Evolutionary conservation across 2,113 vertebrate species (phyloP).

Genomic region (Lepus americanus): DNA sequence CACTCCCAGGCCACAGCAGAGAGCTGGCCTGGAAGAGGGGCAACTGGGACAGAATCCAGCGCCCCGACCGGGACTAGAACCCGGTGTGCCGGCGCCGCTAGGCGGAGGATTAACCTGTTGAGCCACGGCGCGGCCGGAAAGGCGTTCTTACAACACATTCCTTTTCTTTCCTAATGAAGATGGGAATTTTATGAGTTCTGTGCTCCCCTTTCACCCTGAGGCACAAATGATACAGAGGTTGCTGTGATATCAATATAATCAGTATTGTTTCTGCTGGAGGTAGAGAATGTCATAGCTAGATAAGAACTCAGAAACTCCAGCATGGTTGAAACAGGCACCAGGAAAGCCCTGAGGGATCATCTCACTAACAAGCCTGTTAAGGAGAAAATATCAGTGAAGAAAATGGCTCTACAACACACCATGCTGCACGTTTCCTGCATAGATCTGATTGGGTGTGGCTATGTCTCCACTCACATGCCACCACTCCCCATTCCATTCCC

Average conservation of each 20-base stretch:
- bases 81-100: too few species aligned
- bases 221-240: neutral
- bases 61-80: too few species aligned
- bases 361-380: neutral
- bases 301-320: conserved; percentile 18
- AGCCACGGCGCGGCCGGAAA: too few species aligned
- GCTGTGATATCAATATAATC: neutral
- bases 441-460: neutral
- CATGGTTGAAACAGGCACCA: neutral
- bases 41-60: too few species aligned
- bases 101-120: too few species aligned
- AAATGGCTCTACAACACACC: neutral
- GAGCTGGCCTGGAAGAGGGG: too few species aligned
- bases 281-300: neutral
- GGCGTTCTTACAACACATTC: neutral
- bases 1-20: too few species aligned
- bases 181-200: conserved; percentile 55
- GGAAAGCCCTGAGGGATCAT: neutral
- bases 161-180: conserved; percentile 69
- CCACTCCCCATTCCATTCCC: neutral
- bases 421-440: neutral
- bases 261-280: neutral
- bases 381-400: neutral
- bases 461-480: neutral
- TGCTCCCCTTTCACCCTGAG: neutral